Conservation (phyloP, 2,888 invertebrate genomes). For the Plagodis pulveraria region DNA sequence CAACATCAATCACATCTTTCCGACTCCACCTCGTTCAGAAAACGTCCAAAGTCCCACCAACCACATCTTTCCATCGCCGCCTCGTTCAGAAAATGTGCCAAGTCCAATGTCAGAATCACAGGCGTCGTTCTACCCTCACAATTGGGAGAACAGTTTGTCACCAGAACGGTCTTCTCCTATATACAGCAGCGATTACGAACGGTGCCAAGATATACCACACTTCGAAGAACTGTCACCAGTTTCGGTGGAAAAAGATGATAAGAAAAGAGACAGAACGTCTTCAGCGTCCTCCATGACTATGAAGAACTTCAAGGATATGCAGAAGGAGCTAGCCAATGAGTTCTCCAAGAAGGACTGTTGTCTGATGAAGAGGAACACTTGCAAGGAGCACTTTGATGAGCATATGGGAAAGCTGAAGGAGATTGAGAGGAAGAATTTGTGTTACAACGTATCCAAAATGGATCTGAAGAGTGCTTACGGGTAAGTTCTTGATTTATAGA, state of each 20-base stretch:
- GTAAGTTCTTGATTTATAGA: constrained; percentile 56
- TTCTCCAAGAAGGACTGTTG: constrained; percentile 72
- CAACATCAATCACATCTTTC: constrained; percentile 39
- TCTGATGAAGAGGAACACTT: constrained; percentile 49
- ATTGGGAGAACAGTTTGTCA: constrained; percentile 58
- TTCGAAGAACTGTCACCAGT: constrained; percentile 44
- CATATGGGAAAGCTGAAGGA: constrained; percentile 53
- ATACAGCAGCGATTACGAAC: constrained; percentile 62
- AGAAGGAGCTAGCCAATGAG: constrained; percentile 60
- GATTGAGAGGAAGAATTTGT: constrained; percentile 56
- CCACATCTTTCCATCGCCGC: constrained; percentile 59
- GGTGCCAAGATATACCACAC: constrained; percentile 61
- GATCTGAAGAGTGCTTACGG: constrained; percentile 62
- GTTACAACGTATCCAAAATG: constrained; percentile 59
- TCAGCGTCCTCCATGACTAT: constrained; percentile 57
- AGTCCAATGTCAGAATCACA: constrained; percentile 64
- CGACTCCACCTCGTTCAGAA: constrained; percentile 68
- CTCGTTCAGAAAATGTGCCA: constrained; percentile 60
- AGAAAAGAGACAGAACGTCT: constrained; percentile 43
- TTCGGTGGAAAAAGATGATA: constrained; percentile 38
- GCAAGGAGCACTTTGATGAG: constrained; percentile 62
- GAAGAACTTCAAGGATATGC: constrained; percentile 72
- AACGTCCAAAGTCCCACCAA: constrained; percentile 55
- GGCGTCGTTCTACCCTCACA: constrained; percentile 47
- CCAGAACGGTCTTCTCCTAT: constrained; percentile 61